Evolutionary conservation across 2,797 vertebrate genomes (phyloP), one percentile per base, ranked within the genome.

Genomic region (Coregonus ussuriensis): DNA sequence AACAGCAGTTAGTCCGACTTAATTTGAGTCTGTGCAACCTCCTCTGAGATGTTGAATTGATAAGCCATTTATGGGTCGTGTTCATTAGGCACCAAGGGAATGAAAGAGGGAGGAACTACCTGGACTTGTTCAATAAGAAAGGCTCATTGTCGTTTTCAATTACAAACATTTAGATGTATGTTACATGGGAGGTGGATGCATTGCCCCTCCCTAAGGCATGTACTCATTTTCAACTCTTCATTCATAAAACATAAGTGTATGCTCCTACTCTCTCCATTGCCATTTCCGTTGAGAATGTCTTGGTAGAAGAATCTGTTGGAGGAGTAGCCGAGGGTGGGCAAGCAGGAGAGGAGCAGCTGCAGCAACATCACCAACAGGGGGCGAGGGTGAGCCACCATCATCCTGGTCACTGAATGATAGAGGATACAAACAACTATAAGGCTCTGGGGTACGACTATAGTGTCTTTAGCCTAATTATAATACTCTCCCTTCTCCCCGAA

Each of bases 291-390:
- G 77, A 94, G 84, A 77, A 92, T 74, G 18, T 91, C 87, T 15
- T 94, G 92, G 82, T 97, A 96, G 88, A 95, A 95, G 91, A 97
- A 97, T 75, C 92, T 91, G 0, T 94, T 95, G 80, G 93, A 93
- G 3, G 29, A 33, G 89, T 87, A 93, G 47, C 72, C 65, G 3
- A 94, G 91, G 21, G 82, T 83, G 16, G 89, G 81, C 1, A 75
- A 69, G 72, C 79, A 76, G 3, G 86, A 56, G 0, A 83, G 74
- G 63, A 90, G 53, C 62, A 88, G 77, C 11, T 29, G 80, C 71
- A 93, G 82, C 52, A 90, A 63, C 18, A 89, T 68, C 69, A 85
- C 79, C 82, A 90, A 75, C 79, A 93, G 79, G 78, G 78, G 47
- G 41, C 81, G 84, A 63, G 67, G 56, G 72, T 59, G 53, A 37